Evolutionary conservation across 2,797 vertebrate genomes (phyloP).

Genomic region (Premnoplex brunnescens): DNA sequence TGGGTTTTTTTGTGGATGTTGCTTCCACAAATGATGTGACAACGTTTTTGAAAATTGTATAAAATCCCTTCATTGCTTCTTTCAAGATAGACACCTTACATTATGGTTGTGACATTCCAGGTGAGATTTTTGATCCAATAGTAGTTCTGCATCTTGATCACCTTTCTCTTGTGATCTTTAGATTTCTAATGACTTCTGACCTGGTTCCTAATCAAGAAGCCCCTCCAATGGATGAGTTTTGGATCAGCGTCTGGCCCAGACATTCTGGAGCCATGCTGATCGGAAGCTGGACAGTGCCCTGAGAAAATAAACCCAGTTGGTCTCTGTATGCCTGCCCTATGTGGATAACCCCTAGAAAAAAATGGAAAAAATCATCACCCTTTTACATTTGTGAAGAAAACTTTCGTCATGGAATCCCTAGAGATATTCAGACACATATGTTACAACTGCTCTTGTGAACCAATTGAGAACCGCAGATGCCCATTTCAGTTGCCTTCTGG

Average conservation of each 20-base stretch:
- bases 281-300: neutral
- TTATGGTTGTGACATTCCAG: neutral
- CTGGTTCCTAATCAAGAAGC: neutral
- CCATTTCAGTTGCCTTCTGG: neutral
- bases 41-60: neutral
- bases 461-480: neutral
- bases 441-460: neutral
- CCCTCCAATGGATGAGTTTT: neutral
- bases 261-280: neutral
- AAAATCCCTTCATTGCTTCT: neutral
- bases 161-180: conserved; percentile 15
- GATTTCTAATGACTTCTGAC: conserved; percentile 4
- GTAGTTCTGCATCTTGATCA: conserved; percentile 35
- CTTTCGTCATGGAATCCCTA: neutral
- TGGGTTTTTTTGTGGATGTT: neutral
- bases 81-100: conserved; percentile 18
- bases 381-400: neutral
- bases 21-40: conserved; percentile 14
- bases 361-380: neutral
- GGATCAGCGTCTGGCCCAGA: neutral
- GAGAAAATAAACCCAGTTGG: neutral
- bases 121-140: neutral
- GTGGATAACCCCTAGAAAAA: neutral
- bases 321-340: neutral
- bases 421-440: neutral